Conservation (phyloP, 92 coral and sea anemone species). For the Phenganax marumi region DNA sequence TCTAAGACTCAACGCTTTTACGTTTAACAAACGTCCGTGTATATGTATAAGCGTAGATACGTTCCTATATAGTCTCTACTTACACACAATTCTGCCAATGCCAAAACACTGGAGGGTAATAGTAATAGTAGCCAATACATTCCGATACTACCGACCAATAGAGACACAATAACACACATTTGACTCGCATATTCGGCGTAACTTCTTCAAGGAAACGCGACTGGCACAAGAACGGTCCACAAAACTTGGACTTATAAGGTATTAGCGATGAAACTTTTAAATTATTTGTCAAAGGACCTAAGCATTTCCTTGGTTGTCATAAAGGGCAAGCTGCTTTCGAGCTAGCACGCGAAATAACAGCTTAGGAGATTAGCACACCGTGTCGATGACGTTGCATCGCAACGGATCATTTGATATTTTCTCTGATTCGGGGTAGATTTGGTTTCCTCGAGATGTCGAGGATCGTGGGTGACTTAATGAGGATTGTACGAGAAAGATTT, state of each 20-base stretch:
- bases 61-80: slow-evolving; percentile 22
- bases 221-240: no score
- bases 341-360: not conserved
- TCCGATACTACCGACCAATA: slow-evolving; percentile 9
- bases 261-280: not conserved
- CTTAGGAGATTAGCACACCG: slow-evolving; percentile 19
- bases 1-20: not conserved
- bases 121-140: slow-evolving; percentile 22
- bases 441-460: not conserved
- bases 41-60: not conserved
- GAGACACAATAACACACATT: slow-evolving; percentile 1
- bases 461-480: not conserved
- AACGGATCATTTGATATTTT: not conserved
- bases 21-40: not conserved
- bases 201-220: not conserved
- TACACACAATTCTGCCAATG: slow-evolving; percentile 77
- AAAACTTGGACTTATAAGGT: no score
- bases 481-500: no score
- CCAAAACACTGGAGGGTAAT: slow-evolving; percentile 77
- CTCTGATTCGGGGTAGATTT: not conserved
- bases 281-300: slow-evolving; percentile 13
- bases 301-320: slow-evolving; percentile 33
- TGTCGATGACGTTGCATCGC: slow-evolving; percentile 5
- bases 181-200: not conserved
- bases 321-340: not conserved